phyloP scores from a whole-genome alignment of 2,113 vertebrate genomes.

The Cephalopterus ornatus region DNA sequence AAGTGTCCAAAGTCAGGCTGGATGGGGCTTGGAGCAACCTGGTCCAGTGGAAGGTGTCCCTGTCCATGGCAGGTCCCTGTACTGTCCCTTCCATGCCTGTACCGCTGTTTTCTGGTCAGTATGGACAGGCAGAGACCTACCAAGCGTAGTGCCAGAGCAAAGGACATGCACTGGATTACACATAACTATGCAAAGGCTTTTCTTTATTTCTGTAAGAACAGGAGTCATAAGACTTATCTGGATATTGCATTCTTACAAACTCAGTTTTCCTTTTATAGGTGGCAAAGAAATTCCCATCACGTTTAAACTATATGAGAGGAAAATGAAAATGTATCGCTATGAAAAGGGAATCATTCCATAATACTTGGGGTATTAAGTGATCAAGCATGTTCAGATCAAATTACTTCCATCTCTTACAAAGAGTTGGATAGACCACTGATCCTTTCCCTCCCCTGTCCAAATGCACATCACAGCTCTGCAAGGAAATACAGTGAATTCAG shows the following conservation, averaged over 20 bases:
- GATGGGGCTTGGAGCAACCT: rapidly evolving
- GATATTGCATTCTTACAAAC: background rate
- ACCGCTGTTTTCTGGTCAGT: background rate
- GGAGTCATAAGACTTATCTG: background rate
- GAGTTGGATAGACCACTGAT: background rate
- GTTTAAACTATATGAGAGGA: background rate
- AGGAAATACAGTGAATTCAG: background rate
- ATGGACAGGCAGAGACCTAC: background rate
- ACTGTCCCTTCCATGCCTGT: no score
- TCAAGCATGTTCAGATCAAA: background rate
- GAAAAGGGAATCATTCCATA: background rate
- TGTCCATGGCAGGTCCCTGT: background rate
- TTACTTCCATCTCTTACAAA: background rate
- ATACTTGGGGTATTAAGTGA: background rate
- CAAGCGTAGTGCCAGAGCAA: background rate
- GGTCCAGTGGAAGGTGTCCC: background rate
- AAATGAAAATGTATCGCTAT: background rate
- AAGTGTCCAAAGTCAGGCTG: rapidly evolving
- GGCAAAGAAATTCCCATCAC: background rate
- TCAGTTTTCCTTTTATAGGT: background rate
- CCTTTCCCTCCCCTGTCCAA: background rate
- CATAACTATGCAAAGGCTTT: background rate
- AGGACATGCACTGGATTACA: background rate
- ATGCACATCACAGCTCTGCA: background rate
- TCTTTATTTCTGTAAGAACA: background rate